Base-by-base conservation (phyloP, 2,113 vertebrate species). In the Motacilla alba region DNA sequence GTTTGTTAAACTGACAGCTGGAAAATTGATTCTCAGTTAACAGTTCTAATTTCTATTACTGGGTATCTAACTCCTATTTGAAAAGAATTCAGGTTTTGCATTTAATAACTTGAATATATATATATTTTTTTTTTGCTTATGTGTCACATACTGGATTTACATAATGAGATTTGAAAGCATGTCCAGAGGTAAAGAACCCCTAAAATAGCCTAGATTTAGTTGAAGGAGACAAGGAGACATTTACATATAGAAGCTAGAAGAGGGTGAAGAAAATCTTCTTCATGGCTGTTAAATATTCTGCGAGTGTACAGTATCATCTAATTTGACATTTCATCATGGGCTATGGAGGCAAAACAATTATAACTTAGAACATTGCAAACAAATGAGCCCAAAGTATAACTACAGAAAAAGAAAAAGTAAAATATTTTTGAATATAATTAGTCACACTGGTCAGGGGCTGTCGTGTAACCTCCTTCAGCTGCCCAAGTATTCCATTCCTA, bases 101-200 rank as follows among this genome's bases (percentile, higher is more conserved):
- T 92, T 92, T 95, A 82, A 43, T 92, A 92, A 93, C 75, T 84
- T 74, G 68, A 94, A 68, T 96, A 24, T 91, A 64, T 56, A 67
- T 96, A 22, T 91, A 66, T 62, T 13, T 47, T 14, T 37, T 14
- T 83, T 93, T 94, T 83, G 14, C 59, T n/a, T 83, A 67, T 52
- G 53, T 64, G 58, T 95, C 80, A 82, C 33, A n/a, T 28, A 53
- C 28, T 60, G 55, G 18, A 87, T 96, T 97, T 96, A 39, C 94
- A 88, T 92, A 96, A 93, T 88, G 93, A 96, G 88, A 96, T 94
- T 91, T 87, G 87, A 96, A 96, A 93, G 47, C 55, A 89, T 90
- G 35, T 70, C 69, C 52, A 94, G 81, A 88, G 87, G 91, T 93
- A 81, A 87, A 89, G 78, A 89, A 89, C 55, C 59, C 89, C 55